Conservation (phyloP, 2,888 invertebrate genomes). For the Caenorhabditis sulstoni region DNA sequence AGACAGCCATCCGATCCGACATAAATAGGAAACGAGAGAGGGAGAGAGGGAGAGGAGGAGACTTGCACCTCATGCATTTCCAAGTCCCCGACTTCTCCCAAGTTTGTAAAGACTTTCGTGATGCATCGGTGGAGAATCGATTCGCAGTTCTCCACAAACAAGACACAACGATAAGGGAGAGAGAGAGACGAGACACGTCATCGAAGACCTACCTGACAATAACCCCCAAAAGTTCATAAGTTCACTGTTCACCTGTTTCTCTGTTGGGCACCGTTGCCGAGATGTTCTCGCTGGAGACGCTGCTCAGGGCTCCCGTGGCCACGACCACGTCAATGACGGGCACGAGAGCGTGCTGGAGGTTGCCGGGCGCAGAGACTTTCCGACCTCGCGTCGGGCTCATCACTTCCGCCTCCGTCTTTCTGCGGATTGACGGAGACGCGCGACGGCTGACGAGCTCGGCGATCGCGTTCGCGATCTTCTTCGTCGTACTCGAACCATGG, state of each 20-base stretch:
- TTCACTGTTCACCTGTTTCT: constrained; percentile 32
- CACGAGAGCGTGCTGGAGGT: constrained; percentile 58
- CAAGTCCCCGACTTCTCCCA: constrained; percentile 10
- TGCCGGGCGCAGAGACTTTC: constrained; percentile 65
- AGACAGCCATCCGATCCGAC: constrained; percentile 9
- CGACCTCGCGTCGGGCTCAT: constrained; percentile 23
- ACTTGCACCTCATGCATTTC: constrained; percentile 36
- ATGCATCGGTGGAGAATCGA: constrained; percentile 31
- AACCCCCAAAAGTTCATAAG: neutral
- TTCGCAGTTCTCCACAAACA: constrained; percentile 2
- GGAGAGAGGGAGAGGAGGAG: constrained; percentile 9
- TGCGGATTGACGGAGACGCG: constrained; percentile 53
- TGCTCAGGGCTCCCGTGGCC: constrained; percentile 52
- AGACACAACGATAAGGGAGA: constrained; percentile 1
- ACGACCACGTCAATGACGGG: constrained; percentile 62
- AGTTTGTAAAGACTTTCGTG: constrained; percentile 28
- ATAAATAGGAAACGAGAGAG: constrained; percentile 28
- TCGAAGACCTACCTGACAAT: neutral
- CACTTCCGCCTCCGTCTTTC: constrained; percentile 51
- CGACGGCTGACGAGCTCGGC: constrained; percentile 63
- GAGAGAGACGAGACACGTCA: no score
- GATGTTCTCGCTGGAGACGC: constrained; percentile 44
- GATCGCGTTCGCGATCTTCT: constrained; percentile 61
- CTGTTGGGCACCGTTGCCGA: constrained; percentile 18
- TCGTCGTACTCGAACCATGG: constrained; percentile 43